Evolutionary conservation across 2,113 vertebrate species (phyloP).

Genomic region (Psittacara wagleri): DNA sequence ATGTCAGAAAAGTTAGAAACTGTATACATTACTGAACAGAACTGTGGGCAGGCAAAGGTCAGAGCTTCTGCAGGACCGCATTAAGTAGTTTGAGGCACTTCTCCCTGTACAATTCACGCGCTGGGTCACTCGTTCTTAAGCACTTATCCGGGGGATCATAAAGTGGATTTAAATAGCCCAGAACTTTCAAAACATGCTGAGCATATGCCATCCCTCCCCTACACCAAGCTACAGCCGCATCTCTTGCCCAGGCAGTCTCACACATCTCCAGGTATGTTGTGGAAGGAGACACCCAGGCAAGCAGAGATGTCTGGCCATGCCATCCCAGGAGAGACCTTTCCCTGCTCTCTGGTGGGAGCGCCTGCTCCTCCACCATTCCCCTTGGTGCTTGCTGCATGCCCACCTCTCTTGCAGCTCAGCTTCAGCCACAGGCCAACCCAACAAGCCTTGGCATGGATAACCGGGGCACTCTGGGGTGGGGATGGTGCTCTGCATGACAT

Average conservation of each 20-base stretch:
- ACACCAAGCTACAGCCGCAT: background rate
- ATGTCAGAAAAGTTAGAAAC: background rate
- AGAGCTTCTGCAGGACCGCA: background rate
- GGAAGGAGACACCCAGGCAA: background rate
- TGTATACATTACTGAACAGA: background rate
- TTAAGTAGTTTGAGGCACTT: background rate
- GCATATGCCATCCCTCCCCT: background rate
- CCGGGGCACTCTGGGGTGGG: slow-evolving; percentile 61
- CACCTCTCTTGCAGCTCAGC: background rate
- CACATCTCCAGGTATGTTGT: rapidly evolving
- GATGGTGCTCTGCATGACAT: slow-evolving; percentile 41
- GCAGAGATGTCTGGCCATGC: rapidly evolving
- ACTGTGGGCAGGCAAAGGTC: background rate
- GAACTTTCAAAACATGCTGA: background rate
- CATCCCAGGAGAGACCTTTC: background rate
- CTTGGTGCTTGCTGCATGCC: background rate
- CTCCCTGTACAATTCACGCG: background rate
- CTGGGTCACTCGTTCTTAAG: background rate
- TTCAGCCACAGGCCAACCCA: background rate
- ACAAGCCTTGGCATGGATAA: background rate
- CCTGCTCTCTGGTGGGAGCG: too few relatives aligned
- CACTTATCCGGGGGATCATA: background rate
- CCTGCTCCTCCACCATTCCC: background rate
- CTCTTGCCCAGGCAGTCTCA: background rate
- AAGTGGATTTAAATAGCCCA: slow-evolving; percentile 1